These are phyloP conservation scores for Brienomyrus longianalis DNA, from an alignment of 2,113 vertebrate genomes.

Conservation along the genomic window DNA sequence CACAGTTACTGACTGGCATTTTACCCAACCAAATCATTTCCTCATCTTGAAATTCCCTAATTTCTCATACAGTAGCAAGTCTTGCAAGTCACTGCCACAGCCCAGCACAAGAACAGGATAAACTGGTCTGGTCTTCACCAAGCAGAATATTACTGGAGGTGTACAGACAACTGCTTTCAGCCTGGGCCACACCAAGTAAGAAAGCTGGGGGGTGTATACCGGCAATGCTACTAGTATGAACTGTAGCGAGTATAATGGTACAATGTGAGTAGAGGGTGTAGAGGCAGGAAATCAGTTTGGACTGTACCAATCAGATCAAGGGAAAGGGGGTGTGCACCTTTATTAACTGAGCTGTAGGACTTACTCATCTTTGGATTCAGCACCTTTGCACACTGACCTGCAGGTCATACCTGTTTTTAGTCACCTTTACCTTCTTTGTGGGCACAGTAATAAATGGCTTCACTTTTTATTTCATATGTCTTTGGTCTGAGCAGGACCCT, in stretches of 20 bases:
- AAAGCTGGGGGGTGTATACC: neutral
- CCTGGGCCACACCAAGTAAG: neutral
- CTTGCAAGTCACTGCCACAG: neutral
- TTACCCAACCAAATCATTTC: neutral
- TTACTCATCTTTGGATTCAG: neutral
- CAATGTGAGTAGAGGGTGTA: neutral
- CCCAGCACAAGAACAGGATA: neutral
- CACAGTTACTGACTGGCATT: neutral
- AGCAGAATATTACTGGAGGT: neutral
- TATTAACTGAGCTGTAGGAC: neutral
- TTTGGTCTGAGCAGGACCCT: neutral
- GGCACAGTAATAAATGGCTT: neutral
- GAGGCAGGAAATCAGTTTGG: neutral
- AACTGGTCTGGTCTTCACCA: conserved; percentile 2
- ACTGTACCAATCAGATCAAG: neutral
- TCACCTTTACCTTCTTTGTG: neutral
- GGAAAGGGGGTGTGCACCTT: neutral
- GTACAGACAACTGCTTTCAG: neutral
- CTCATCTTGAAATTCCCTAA: neutral
- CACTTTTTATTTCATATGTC: neutral
- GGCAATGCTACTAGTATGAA: neutral
- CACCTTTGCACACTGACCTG: neutral
- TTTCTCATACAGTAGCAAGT: neutral
- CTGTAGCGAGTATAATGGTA: neutral
- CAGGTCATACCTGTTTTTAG: neutral